phyloP scores from a whole-genome alignment of 2,113 vertebrate genomes.

The Apodemus sylvaticus region DNA sequence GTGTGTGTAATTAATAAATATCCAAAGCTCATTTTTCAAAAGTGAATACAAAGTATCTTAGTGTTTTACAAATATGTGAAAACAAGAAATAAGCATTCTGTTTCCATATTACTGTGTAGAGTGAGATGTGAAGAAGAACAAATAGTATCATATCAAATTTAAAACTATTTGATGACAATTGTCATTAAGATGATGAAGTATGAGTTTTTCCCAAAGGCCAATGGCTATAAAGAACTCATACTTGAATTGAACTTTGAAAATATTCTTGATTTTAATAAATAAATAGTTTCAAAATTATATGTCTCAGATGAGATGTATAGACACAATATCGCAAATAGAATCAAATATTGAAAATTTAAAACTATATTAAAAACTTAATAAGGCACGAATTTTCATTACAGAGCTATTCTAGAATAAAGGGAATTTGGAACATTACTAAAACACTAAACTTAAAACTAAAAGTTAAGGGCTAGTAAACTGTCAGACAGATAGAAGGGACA shows the following conservation, averaged over 20 bases:
- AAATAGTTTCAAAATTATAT: not conserved
- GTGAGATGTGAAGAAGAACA: not conserved
- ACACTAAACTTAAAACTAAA: too few species aligned
- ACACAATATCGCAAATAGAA: not conserved
- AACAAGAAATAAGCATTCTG: not conserved
- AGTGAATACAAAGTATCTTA: not conserved
- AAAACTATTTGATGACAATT: not conserved
- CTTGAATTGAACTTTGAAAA: not conserved
- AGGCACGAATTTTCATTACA: not conserved
- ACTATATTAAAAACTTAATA: not conserved
- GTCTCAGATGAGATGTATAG: not conserved
- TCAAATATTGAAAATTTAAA: not conserved
- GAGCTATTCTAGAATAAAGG: not conserved
- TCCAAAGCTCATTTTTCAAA: not conserved
- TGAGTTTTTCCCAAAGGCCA: not conserved
- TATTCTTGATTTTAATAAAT: not conserved
- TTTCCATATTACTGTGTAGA: not conserved
- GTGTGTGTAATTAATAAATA: not conserved
- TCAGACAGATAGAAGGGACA: not conserved
- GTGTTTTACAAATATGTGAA: constrained; percentile 4
- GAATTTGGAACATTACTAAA: not conserved
- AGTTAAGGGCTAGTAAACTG: not conserved
- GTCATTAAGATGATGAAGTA: not conserved
- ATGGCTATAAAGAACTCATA: not conserved
- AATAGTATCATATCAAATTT: not conserved